Percentiles rank a stretch among this genome's conserved stretches.
These are phyloP conservation scores for Chloebia gouldiae DNA, from an alignment of 2,113 vertebrate genomes.

Conservation along the genomic window DNA sequence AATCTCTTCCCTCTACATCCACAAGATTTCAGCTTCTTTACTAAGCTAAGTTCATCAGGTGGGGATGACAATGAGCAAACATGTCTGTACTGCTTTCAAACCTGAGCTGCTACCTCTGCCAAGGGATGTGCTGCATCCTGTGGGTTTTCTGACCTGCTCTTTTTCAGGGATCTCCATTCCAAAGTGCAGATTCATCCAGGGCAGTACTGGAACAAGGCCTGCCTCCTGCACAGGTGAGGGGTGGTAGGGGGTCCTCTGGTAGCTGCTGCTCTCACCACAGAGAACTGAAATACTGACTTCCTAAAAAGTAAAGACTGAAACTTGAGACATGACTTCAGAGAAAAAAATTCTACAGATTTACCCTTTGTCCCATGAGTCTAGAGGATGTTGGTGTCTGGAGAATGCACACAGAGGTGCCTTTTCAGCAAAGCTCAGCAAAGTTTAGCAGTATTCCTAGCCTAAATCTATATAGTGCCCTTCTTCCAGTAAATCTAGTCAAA, in stretches of 20 bases:
- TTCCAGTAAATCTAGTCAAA: not conserved
- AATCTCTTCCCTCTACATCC: not conserved
- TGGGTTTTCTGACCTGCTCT: accelerated
- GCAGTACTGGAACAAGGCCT: not conserved
- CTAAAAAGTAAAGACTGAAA: not conserved
- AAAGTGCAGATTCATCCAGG: not conserved
- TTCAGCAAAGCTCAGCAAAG: not conserved
- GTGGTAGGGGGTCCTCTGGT: not conserved
- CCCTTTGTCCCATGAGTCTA: not conserved
- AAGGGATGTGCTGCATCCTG: not conserved
- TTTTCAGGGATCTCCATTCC: not conserved
- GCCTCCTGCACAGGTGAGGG: not conserved
- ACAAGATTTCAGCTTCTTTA: not conserved
- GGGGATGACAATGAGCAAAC: not conserved
- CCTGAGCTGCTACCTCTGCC: not conserved
- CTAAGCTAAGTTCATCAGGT: not conserved
- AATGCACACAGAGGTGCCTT: not conserved
- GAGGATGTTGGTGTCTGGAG: not conserved
- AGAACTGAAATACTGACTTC: not conserved
- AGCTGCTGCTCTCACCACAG: accelerated
- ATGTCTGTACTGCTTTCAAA: not conserved
- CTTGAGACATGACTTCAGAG: not conserved
- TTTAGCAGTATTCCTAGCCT: not conserved
- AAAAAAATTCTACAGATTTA: not conserved
- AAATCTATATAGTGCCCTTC: not conserved